Evolutionary conservation across 2,797 vertebrate species (phyloP), one percentile per base, ranked within the genome.

Genomic region (Hypotaenidia philippensis): DNA sequence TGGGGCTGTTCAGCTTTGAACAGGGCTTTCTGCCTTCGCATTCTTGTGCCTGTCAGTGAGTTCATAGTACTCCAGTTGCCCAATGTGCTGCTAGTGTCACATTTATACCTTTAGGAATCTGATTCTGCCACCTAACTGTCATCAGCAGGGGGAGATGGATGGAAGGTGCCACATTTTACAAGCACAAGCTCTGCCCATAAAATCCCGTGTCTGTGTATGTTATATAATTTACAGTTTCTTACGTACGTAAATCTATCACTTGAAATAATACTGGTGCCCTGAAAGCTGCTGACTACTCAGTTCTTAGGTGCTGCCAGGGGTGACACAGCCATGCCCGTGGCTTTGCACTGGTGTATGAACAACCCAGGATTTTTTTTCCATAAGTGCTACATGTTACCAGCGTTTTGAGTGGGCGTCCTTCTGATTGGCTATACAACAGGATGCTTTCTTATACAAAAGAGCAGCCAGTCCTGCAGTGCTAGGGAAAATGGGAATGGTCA

Each of bases 211-310:
- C 45, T 83, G 31, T 89, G 52, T 76, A 84, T 83, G 41, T 83
- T 81, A 36, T 49, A 34, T 77, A 65, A 93, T 91, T 92, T 90
- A 84, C 32, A 65, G 38, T 87, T 94, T 82, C 57, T 84, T 69
- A 9, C 1, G 0, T 45, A 25, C 70, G 34, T 63, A 92, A 95
- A 97, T 92, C 83, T 27, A n/a, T 85, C 77, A 31, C 31, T 91
- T 27, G 19, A 69, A 84, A 69, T 71, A 25, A 53, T 18, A 17
- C 10, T 82, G 60, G 53, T 93, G 78, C 77, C 64, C 50, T 70
- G 81, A 65, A n/a, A 93, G 63, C 69, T 72, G 2, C 69, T 50
- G 61, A 34, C 45, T 71, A 16, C 44, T 25, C 6, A 8, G 31
- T 82, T 49, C 31, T 53, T 11, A 7, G 85, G 45, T n/a, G 38